These are phyloP conservation scores for Cepaea nemoralis DNA, from an alignment of 1,140 invertebrate genomes.

Conservation along the genomic window DNA sequence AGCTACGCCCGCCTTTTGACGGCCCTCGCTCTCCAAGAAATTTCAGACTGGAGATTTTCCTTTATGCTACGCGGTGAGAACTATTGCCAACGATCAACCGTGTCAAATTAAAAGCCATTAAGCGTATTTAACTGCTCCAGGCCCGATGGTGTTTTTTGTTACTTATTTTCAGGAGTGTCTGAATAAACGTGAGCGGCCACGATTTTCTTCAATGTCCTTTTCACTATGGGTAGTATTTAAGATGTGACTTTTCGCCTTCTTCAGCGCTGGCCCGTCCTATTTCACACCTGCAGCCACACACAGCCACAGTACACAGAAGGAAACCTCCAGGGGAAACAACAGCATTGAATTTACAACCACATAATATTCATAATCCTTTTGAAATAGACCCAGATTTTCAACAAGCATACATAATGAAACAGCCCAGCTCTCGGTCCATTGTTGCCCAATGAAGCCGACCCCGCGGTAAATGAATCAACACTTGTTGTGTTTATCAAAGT, in stretches of 20 bases:
- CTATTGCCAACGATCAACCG: slow-evolving; percentile 37
- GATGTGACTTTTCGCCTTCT: slow-evolving; percentile 18
- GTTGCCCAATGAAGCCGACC: background rate
- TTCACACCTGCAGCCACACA: slow-evolving; percentile 33
- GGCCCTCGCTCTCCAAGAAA: background rate
- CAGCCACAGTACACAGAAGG: background rate
- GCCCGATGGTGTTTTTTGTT: slow-evolving; percentile 34
- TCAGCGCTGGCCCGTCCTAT: background rate
- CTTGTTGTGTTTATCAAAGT: slow-evolving; percentile 29
- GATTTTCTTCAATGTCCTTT: slow-evolving; percentile 19
- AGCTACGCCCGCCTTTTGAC: background rate
- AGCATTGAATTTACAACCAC: background rate
- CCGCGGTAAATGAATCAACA: background rate
- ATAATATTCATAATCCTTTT: slow-evolving; percentile 36
- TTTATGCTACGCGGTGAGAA: background rate
- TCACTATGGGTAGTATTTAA: slow-evolving; percentile 16
- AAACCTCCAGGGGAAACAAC: background rate
- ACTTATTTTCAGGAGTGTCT: background rate
- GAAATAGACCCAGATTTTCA: background rate
- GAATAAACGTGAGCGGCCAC: background rate
- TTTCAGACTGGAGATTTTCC: background rate
- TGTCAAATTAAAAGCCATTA: slow-evolving; percentile 51
- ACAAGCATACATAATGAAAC: background rate
- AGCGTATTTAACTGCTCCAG: slow-evolving; percentile 40
- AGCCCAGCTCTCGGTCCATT: background rate